phyloP scores from a whole-genome alignment of 2,113 vertebrate species.

The Ornithorhynchus anatinus region DNA sequence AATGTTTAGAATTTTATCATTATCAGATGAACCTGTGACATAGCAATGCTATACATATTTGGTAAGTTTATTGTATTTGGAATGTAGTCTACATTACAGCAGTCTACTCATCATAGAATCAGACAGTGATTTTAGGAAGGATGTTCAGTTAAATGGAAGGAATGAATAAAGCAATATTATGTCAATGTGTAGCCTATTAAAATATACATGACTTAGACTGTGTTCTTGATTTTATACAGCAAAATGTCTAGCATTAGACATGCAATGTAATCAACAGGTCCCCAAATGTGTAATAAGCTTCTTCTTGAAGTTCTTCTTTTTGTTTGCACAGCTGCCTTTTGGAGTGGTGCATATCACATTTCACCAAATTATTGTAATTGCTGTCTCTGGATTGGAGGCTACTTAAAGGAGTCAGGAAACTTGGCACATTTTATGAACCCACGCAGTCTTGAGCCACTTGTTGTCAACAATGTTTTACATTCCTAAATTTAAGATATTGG shows the following conservation, averaged over 20 bases:
- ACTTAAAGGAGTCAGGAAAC: slow-evolving; percentile 50
- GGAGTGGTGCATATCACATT: slow-evolving; percentile 62
- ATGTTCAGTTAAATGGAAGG: slow-evolving; percentile 38
- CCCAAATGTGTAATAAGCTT: slow-evolving; percentile 58
- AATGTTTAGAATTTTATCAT: slow-evolving; percentile 6
- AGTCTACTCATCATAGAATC: slow-evolving; percentile 27
- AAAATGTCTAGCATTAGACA: slow-evolving; percentile 61
- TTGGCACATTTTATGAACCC: slow-evolving; percentile 40
- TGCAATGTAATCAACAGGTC: slow-evolving; percentile 63
- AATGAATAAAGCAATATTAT: slow-evolving; percentile 44
- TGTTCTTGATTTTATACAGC: slow-evolving; percentile 56
- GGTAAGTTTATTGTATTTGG: slow-evolving; percentile 33
- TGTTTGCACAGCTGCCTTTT: slow-evolving; percentile 78
- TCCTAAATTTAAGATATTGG: not conserved
- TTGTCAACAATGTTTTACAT: slow-evolving; percentile 6
- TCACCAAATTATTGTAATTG: slow-evolving; percentile 60
- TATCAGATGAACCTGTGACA: slow-evolving; percentile 1
- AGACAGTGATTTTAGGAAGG: slow-evolving; percentile 17
- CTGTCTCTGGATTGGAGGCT: slow-evolving; percentile 60
- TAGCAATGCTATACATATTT: slow-evolving; percentile 11
- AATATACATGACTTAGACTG: slow-evolving; percentile 42
- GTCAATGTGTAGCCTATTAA: slow-evolving; percentile 58
- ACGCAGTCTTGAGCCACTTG: slow-evolving; percentile 36
- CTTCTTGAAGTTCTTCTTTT: slow-evolving; percentile 59
- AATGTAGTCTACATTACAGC: slow-evolving; percentile 33